Base-by-base conservation (phyloP, 2,888 invertebrate genomes). In the Acrobasis suavella region DNA sequence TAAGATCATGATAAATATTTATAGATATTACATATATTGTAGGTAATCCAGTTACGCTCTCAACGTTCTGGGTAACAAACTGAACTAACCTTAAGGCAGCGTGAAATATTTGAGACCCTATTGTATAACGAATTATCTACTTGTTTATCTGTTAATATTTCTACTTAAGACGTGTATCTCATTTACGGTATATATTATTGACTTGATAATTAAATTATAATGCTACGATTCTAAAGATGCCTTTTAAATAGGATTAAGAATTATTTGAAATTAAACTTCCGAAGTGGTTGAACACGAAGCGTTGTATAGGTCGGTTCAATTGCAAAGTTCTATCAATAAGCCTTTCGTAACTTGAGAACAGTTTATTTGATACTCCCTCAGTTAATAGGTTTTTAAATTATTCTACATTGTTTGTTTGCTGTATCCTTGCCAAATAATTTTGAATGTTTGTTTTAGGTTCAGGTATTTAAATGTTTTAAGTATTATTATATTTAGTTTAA, bases 211-310 rank as follows among this genome's bases (percentile, higher is more conserved):
- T 46, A 42, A 42, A 42, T 12, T 42, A n/a, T 46, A 46, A n/a
- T 6, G 7, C 32, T 7, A n/a, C 14, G n/a, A 10, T 32, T n/a
- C 54, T 37, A 12, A 52, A 15, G 54, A 1, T 22, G 32, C 10
- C 32, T 50, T 50, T 12, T 50, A 15, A 52, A 14, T 54, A 38
- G 15, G 37, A 54, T 54, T 38, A 15, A 37, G n/a, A 54, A 38
- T 54, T 38, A 54, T 15, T 54, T 54, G 54, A 37, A 54, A 54
- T 54, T 54, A 38, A 54, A 54, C 54, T 54, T 54, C 1, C n/a
- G 15, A 54, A 54, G 54, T n/a, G 54, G 52, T 52, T n/a, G 22
- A n/a, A 22, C 54, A 9, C 54, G 12, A 9, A 9, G 8, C 54
- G 15, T n/a, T 14, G 37, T 38, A 15, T 32, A 5, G 38, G 37